These are phyloP conservation scores for roundworm (Caenorhabditis elegans) DNA, from an alignment of 1,140 invertebrate genomes.

Conservation along the genomic window WBcel235 BX284602.5:6707501-6708000, in stretches of 20 bases:
- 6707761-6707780: constrained; percentile 28
- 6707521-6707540: background rate
- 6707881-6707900: constrained; percentile 3
- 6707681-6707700: constrained; percentile 31
- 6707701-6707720: constrained; percentile 22
- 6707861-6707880: background rate
- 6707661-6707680: background rate
- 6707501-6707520: no score
- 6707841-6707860: background rate
- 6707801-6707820: constrained; percentile 12
- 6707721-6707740: background rate
- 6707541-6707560: background rate
- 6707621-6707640: constrained; percentile 6
- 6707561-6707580: constrained; percentile 3
- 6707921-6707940: background rate
- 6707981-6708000: no score
- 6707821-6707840: constrained; percentile 10
- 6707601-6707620: constrained; percentile 33
- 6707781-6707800: background rate
- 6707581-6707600: constrained; percentile 19
- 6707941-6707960: background rate
- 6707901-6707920: constrained; percentile 24
- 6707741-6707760: constrained; percentile 17
- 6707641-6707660: background rate
- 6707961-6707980: background rate